phyloP scores from a whole-genome alignment of 1,140 invertebrate species.

The Lepidurus apus region DNA sequence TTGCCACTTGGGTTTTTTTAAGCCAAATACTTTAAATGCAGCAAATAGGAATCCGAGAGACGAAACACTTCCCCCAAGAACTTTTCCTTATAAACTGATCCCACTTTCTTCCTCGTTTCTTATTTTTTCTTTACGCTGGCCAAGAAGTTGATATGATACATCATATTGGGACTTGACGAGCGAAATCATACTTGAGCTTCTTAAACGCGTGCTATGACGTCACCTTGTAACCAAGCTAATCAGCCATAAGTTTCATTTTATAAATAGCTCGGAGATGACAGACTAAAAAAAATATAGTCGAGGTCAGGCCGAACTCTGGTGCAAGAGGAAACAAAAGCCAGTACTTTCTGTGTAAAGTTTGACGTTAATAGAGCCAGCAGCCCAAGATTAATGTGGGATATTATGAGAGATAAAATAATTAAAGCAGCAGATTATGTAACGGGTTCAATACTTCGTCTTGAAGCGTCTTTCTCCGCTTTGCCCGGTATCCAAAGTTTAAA shows the following conservation, averaged over 20 bases:
- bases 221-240: background rate
- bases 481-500: too few species aligned
- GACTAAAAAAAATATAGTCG: too few species aligned
- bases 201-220: background rate
- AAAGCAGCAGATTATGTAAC: too few species aligned
- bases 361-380: too few species aligned
- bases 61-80: background rate
- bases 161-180: conserved; percentile 2
- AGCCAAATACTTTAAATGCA: background rate
- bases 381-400: too few species aligned
- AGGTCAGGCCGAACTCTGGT: too few species aligned
- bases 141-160: background rate
- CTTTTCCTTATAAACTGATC: background rate
- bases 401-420: too few species aligned
- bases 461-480: too few species aligned
- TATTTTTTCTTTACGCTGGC: background rate
- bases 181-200: background rate
- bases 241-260: background rate
- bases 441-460: too few species aligned
- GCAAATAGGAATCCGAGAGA: background rate
- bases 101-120: background rate
- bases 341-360: too few species aligned
- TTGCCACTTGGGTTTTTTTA: background rate
- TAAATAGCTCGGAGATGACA: too few species aligned
- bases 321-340: too few species aligned